These are phyloP conservation scores for Muscidifurax raptorellus DNA, from an alignment of 1,140 invertebrate genomes.

Conservation along the genomic window DNA sequence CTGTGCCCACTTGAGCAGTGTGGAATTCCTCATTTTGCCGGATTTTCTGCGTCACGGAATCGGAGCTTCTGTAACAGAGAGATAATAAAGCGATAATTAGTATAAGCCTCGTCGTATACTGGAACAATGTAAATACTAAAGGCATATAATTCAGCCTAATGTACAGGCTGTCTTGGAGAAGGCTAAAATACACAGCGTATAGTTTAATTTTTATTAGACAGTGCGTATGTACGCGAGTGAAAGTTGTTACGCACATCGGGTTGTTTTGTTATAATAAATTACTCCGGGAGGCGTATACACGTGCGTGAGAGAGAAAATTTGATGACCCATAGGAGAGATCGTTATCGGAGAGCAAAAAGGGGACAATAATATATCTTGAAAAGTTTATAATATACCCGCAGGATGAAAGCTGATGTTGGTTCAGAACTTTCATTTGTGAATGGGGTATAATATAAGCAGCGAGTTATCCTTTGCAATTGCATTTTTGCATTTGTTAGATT, in stretches of 20 bases:
- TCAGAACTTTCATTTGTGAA: neutral
- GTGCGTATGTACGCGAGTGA: neutral
- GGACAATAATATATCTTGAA: neutral
- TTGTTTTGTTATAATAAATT: neutral
- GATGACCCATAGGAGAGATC: neutral
- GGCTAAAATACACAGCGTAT: neutral
- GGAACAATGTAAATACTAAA: neutral
- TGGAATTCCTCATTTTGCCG: constrained; percentile 77
- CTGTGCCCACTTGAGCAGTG: constrained; percentile 78
- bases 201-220: neutral
- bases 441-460: neutral
- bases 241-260: neutral
- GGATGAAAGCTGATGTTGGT: neutral
- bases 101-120: too few relatives aligned
- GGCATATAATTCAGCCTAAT: neutral
- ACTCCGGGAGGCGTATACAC: neutral
- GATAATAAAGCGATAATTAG: neutral
- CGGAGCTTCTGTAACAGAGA: constrained; percentile 62
- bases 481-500: neutral
- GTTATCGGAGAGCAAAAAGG: neutral
- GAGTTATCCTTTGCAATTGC: neutral
- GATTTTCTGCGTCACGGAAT: constrained; percentile 50
- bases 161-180: neutral
- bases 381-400: neutral
- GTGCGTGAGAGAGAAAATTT: neutral